phyloP scores from a whole-genome alignment of 1,140 invertebrate genomes.

The Holotrichia oblita region DNA sequence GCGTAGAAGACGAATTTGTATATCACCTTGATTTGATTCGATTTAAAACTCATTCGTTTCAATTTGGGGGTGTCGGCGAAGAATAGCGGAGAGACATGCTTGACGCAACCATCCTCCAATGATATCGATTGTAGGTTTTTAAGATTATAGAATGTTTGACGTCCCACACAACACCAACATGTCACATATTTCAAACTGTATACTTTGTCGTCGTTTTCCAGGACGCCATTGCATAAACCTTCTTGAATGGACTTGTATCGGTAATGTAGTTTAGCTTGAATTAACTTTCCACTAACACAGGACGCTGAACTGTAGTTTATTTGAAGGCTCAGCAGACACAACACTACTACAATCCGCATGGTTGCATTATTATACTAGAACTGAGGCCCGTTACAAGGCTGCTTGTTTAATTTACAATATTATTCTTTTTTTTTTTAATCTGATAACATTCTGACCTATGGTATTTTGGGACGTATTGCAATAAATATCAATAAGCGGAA shows the following conservation, averaged over 20 bases:
- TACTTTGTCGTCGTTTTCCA: neutral
- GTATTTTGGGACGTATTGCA: too few relatives aligned
- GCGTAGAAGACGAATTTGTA: neutral
- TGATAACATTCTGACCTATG: too few relatives aligned
- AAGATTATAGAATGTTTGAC: neutral
- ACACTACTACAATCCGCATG: neutral
- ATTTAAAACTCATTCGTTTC: neutral
- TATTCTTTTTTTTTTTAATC: too few relatives aligned
- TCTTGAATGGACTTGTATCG: neutral
- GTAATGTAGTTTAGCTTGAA: neutral
- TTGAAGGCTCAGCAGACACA: neutral
- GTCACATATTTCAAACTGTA: neutral
- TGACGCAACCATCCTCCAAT: neutral
- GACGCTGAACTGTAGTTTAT: neutral
- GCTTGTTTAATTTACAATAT: too few relatives aligned
- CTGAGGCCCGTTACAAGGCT: too few relatives aligned
- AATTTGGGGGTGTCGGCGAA: neutral
- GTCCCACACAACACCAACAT: neutral
- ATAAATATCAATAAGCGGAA: too few relatives aligned
- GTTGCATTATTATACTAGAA: neutral
- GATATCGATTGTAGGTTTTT: neutral
- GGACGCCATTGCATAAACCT: neutral
- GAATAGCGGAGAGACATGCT: neutral
- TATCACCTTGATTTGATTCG: slow-evolving; percentile 1
- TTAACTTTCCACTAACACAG: neutral